Base-by-base conservation (phyloP, 2,113 vertebrate genomes). In the Mola mola region DNA sequence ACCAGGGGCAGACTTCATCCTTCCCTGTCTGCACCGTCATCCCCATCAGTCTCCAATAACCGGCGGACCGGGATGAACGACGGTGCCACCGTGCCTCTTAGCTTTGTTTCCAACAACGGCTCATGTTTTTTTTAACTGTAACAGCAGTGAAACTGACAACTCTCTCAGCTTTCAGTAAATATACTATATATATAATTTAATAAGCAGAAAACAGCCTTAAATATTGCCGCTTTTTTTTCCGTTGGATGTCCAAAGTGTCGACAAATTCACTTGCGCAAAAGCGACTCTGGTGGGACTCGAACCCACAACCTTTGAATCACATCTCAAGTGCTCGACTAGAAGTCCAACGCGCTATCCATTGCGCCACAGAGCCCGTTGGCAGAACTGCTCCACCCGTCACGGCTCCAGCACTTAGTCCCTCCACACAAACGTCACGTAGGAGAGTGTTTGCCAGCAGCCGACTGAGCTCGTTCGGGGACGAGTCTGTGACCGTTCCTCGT, bases 301-400 rank as follows among this genome's bases (percentile, higher is more conserved):
- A 79, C 75, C 75, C 67, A 79, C 77, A 83, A 80, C 73, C 77
- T 83, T 83, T 80, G 69, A 80, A 83, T 83, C n/a, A 31, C 81
- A 1, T 20, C 64, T 22, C 7, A 10, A 19, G 31, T 50, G 16
- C 0, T 17, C 40, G 12, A n/a, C 72, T 83, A 75, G 73, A 78
- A 80, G 77, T 83, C 77, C 77, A 77, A 80, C 71, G 73, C 75
- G 72, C 80, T 83, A 76, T 79, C 80, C 80, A 76, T 83, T 83
- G 64, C 64, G 75, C 75, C 72, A 83, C 80, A 76, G 80, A 82
- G 80, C 47, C 47, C 5, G 37, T 19, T 7, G 3, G n/a, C 15
- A 16, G 7, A n/a, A 13, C 12, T n/a, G 36, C 5, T 38, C n/a
- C 15, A 15, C n/a, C n/a, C n/a, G n/a, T n/a, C n/a, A n/a, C n/a